Percentiles rank a stretch among this genome's conserved stretches.
These are phyloP conservation scores for Capreolus pygargus DNA, from an alignment of 2,113 vertebrate species.

Conservation along the genomic window DNA sequence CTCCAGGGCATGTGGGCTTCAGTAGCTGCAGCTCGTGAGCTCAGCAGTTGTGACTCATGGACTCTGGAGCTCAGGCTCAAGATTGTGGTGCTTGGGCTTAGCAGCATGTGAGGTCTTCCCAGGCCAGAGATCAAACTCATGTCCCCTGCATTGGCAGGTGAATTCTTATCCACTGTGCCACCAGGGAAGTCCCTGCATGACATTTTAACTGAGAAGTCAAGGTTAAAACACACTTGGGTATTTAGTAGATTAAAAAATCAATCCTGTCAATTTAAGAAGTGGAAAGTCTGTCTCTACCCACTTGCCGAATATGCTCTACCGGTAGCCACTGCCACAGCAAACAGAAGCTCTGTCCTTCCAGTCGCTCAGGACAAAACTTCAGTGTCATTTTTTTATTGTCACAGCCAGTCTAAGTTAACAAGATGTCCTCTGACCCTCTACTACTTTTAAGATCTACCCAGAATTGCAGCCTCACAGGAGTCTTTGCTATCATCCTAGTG, in stretches of 20 bases:
- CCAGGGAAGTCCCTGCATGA: background rate
- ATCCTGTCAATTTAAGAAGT: background rate
- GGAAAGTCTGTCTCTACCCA: background rate
- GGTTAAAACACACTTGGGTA: background rate
- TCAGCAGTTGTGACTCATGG: background rate
- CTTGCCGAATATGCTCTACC: background rate
- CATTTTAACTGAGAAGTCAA: background rate
- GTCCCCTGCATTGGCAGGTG: background rate
- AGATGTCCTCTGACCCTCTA: background rate
- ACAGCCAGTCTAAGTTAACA: background rate
- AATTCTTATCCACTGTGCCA: background rate
- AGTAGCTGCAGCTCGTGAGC: background rate
- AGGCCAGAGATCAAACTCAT: background rate
- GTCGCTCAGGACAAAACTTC: background rate
- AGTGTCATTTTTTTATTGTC: background rate
- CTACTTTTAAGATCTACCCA: background rate
- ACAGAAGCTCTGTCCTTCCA: background rate
- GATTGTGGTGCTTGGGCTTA: background rate
- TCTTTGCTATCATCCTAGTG: background rate
- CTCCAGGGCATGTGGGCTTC: background rate
- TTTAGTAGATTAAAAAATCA: background rate
- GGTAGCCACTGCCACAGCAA: fast-evolving
- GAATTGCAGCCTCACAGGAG: background rate
- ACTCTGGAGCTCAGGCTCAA: background rate
- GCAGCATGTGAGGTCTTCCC: background rate